Evolutionary conservation across 1,140 invertebrate genomes (phyloP).

Genomic region (Papilio machaon): DNA sequence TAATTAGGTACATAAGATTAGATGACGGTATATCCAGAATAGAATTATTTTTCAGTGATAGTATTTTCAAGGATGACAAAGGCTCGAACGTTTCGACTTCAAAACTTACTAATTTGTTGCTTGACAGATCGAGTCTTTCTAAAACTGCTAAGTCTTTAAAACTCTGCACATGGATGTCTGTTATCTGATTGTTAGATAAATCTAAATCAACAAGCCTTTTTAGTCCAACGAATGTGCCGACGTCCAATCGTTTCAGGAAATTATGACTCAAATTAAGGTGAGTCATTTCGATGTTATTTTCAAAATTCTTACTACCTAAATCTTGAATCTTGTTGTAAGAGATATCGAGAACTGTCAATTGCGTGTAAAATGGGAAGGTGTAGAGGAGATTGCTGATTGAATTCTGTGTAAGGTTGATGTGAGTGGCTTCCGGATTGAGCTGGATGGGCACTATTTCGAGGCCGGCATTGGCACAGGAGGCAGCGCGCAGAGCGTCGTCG

Average conservation of each 20-base stretch:
- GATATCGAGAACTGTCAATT: constrained; percentile 89
- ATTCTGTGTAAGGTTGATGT: constrained; percentile 90
- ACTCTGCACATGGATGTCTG: constrained; percentile 85
- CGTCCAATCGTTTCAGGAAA: constrained; percentile 85
- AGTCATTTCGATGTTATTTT: constrained; percentile 86
- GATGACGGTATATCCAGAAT: constrained; percentile 87
- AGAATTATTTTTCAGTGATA: constrained; percentile 89
- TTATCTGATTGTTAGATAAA: constrained; percentile 90
- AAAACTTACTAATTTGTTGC: constrained; percentile 88
- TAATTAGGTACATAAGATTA: constrained; percentile 85
- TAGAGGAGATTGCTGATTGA: constrained; percentile 87
- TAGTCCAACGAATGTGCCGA: constrained; percentile 89
- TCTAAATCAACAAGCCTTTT: constrained; percentile 86
- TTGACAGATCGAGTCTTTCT: constrained; percentile 88
- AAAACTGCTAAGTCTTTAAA: constrained; percentile 88
- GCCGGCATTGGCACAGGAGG: constrained; percentile 88
- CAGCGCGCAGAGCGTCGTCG: constrained; percentile 88
- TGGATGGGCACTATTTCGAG: constrained; percentile 94
- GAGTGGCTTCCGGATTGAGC: constrained; percentile 91
- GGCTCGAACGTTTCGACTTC: constrained; percentile 87
- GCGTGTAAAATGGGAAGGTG: constrained; percentile 90
- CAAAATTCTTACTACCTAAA: constrained; percentile 90
- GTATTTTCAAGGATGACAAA: constrained; percentile 85
- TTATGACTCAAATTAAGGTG: constrained; percentile 90
- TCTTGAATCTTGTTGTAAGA: constrained; percentile 90